These are phyloP conservation scores for Cantharis rufa DNA, from an alignment of 2,888 invertebrate species.

Conservation along the genomic window DNA sequence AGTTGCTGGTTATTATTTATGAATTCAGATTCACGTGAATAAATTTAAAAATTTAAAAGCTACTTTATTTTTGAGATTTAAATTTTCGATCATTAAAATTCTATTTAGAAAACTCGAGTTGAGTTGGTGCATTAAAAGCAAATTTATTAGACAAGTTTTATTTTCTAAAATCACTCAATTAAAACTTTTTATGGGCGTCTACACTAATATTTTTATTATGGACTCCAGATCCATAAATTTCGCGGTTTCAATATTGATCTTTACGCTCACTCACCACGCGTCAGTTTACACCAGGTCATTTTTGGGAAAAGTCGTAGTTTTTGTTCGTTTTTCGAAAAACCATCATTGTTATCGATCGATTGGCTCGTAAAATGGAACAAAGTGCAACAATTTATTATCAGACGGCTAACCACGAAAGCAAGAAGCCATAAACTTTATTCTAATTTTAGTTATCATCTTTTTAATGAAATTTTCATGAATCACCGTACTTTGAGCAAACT, in stretches of 20 bases:
- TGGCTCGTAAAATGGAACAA: background rate
- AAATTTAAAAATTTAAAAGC: background rate
- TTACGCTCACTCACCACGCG: background rate
- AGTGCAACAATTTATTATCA: background rate
- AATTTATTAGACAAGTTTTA: background rate
- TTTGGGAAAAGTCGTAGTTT: background rate
- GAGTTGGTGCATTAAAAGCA: background rate
- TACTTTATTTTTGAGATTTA: background rate
- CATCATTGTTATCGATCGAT: background rate
- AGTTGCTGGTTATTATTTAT: background rate
- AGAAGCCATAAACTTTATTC: background rate
- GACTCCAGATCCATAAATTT: background rate
- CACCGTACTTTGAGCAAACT: background rate
- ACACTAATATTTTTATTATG: background rate
- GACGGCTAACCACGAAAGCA: background rate
- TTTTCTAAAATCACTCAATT: background rate
- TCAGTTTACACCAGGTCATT: background rate
- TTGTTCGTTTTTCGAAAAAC: background rate
- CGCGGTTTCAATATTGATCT: background rate
- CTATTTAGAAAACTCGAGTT: background rate
- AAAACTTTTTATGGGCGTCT: background rate
- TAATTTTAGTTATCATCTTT: background rate
- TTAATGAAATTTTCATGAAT: background rate
- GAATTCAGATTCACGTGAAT: background rate
- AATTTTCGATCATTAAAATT: background rate